Base-by-base conservation (phyloP, 2,888 invertebrate species). In the Nezara viridula region DNA sequence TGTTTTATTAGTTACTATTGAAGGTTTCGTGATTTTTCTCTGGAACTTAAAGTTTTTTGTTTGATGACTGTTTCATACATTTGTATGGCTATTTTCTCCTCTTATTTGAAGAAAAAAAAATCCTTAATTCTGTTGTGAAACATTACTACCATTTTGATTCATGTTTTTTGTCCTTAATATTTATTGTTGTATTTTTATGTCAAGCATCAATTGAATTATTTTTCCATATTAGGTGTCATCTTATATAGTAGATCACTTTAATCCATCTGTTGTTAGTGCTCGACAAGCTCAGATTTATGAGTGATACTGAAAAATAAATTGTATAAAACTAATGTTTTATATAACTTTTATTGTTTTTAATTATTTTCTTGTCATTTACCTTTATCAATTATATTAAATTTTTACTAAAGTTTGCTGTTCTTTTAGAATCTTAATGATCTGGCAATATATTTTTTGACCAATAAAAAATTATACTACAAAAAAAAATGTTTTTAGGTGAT, bases 401-500 rank as follows among this genome's bases (percentile, higher is more conserved):
- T n/a, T n/a, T n/a, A n/a, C n/a, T n/a, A n/a, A n/a, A n/a, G n/a
- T n/a, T n/a, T n/a, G n/a, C 21, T 55, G n/a, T n/a, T n/a, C 4
- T 55, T 55, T 55, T 12, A n/a, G n/a, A 55, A 10, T n/a, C 10
- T n/a, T n/a, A n/a, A 55, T 55, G 5, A 21, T 21, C 21, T 5
- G 19, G 2, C 50, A 50, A 12, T 50, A 21, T 7, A 2, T 50
- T 21, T 55, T 10, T 55, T 55, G 9, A 10, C 55, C 12, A n/a
- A 55, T 55, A 12, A 55, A 55, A 55, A 9, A n/a, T 2, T 55
- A n/a, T 12, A 37, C 24, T 86, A 86, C 73, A 12, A 86, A 55
- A 27, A 55, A 19, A 66, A 44, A 16, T 88, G 19, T 55, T 89
- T 86, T 55, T 32, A 90, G 90, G 90, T 89, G 73, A 89, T 89